These are phyloP conservation scores for Motacilla tschutschensis DNA, from an alignment of 2,113 vertebrate genomes.

Conservation along the genomic window DNA sequence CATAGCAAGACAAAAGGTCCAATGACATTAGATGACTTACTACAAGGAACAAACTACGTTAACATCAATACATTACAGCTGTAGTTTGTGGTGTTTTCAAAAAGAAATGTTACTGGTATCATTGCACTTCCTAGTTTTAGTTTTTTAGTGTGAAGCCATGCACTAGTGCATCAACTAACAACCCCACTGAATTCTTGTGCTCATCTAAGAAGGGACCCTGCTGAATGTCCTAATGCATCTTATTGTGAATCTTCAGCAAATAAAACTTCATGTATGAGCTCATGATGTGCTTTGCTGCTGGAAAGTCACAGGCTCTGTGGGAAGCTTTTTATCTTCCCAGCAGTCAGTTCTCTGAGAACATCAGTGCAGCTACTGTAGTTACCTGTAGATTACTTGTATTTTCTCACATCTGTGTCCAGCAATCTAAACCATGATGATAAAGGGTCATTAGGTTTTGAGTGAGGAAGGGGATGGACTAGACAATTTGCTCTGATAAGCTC, in stretches of 20 bases:
- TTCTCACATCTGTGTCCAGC: constrained; percentile 88
- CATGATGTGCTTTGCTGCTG: constrained; percentile 90
- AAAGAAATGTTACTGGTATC: constrained; percentile 40
- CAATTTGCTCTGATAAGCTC: constrained; percentile 86
- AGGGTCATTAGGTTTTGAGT: constrained; percentile 89
- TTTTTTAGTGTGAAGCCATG: constrained; percentile 67
- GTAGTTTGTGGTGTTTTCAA: neutral
- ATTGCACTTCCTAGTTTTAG: constrained; percentile 47
- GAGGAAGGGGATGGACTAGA: constrained; percentile 85
- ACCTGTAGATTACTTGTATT: constrained; percentile 90
- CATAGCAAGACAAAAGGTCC: constrained; percentile 6
- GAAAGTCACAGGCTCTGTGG: constrained; percentile 92
- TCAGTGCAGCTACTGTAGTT: constrained; percentile 87
- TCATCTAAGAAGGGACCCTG: constrained; percentile 76
- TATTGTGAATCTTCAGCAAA: constrained; percentile 84
- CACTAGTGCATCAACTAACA: constrained; percentile 75
- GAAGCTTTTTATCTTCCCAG: constrained; percentile 98
- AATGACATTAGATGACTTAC: constrained; percentile 7
- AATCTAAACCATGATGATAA: constrained; percentile 89
- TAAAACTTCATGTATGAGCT: constrained; percentile 93
- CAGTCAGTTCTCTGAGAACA: constrained; percentile 91
- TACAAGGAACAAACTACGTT: constrained; percentile 23
- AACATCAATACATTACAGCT: constrained; percentile 32
- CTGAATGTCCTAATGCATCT: constrained; percentile 82
- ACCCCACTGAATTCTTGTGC: constrained; percentile 71